Conservation (phyloP, 1,140 invertebrate species). For the Drosophila pectinifera region DNA sequence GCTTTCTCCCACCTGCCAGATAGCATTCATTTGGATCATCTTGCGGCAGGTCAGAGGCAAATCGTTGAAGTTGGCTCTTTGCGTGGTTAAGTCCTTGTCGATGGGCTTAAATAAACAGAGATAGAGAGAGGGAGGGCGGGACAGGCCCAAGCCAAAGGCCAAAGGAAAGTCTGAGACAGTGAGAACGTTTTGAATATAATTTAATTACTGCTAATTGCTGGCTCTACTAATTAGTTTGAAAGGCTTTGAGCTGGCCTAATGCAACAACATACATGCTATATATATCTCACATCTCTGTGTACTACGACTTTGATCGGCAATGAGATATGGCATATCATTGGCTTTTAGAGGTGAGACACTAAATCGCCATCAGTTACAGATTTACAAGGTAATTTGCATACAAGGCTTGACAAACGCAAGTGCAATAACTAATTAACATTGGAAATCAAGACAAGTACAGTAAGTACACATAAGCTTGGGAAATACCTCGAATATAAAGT, state of each 20-base stretch:
- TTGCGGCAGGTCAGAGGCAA: constrained; percentile 72
- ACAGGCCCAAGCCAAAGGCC: constrained; percentile 3
- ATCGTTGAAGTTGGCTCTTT: constrained; percentile 70
- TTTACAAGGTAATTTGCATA: constrained; percentile 19
- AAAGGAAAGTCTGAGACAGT: constrained; percentile 13
- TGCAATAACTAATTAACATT: constrained; percentile 16
- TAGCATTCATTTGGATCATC: constrained; percentile 66
- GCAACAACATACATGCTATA: too few relatives aligned
- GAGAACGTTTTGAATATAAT: constrained; percentile 68
- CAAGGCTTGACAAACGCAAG: constrained; percentile 21
- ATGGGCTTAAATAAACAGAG: constrained; percentile 61
- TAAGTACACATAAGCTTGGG: not conserved
- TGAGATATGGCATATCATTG: too few relatives aligned
- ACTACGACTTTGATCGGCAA: not conserved
- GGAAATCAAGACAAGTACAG: not conserved
- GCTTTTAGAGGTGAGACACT: constrained; percentile 3
- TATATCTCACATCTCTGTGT: not conserved
- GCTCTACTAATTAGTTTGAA: constrained; percentile 64
- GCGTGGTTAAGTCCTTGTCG: constrained; percentile 68
- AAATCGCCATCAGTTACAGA: constrained; percentile 11
- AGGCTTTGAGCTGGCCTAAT: not conserved
- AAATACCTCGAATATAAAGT: not conserved
- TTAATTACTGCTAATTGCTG: constrained; percentile 77
- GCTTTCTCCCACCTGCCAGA: constrained; percentile 10
- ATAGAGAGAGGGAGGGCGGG: not conserved